Evolutionary conservation across 1,140 invertebrate genomes (phyloP), one percentile per base, ranked within the genome.

Genomic region (Cherax quadricarinatus): DNA sequence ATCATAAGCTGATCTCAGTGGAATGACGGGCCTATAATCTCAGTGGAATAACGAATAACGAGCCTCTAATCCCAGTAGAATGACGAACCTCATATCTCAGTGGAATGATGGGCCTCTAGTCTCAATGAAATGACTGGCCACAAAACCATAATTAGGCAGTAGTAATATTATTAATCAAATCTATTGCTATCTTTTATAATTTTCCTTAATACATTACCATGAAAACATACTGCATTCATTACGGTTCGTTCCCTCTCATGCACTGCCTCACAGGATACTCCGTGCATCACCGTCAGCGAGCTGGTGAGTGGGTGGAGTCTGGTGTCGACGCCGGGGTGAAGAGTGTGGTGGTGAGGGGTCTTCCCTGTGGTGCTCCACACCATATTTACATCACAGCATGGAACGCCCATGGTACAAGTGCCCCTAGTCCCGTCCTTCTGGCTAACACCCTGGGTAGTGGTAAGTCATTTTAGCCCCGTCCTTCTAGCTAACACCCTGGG

Each of bases 331-430:
- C 82, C 21, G 92, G 84, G 41, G 86, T 80, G 48, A 84, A 49
- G 53, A 92, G 86, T 48, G 81, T 87, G 73, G 84, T 90, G 51
- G 86, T 93, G 51, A 51, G 84, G 7, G 84, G 80, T 5, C 88
- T 93, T 14, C 83, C 91, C 24, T 93, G 93, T 16, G 93, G 93
- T 0, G 87, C 93, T 4, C 83, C 79, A 30, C 53, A 91, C 57
- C 93, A 92, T 53, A 60, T 93, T 51, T 93, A 93, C 75, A 81
- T 88, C 18, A 93, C 90, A 1, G 87, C 86, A 1, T 88, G 88
- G 86, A 93, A 93, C 78, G 48, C 80, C 57, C 88, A 92, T 30
- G 93, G 91, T 66, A 89, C 90, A 88, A 89, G 86, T 30, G 30
- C 90, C 24, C 86, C 93, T 0, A 93, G 93, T 51, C 84, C 89